A percentile compares a stretch with the other conserved stretches of the same genome.
These are phyloP conservation scores for Mamestra configurata DNA, from an alignment of 1,140 invertebrate species.

Conservation along the genomic window DNA sequence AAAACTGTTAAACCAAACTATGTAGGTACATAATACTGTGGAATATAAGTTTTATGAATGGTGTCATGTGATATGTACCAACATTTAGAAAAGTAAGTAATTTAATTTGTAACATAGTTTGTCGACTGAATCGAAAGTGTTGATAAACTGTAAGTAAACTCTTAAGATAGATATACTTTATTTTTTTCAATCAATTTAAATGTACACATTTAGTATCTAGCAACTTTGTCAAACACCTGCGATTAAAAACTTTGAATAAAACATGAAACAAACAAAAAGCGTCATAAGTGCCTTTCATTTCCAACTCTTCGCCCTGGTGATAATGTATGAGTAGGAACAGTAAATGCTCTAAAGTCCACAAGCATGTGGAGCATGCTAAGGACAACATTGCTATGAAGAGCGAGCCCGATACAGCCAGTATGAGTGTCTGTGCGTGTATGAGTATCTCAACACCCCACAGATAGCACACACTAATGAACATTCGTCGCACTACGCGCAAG, in stretches of 20 bases:
- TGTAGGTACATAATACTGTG: no score
- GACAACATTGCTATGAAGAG: no score
- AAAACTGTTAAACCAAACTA: no score
- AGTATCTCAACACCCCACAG: no score
- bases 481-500: no score
- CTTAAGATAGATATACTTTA: neutral
- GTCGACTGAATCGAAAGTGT: slow-evolving; percentile 1
- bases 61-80: neutral
- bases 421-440: no score
- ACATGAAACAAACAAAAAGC: neutral
- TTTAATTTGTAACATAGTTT: neutral
- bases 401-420: no score
- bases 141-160: neutral
- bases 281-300: neutral
- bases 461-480: no score
- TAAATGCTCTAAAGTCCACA: no score
- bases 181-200: neutral
- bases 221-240: neutral
- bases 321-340: no score
- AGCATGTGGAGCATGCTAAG: no score
- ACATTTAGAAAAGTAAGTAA: neutral
- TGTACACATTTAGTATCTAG: neutral
- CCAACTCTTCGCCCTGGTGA: neutral
- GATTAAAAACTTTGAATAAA: neutral
- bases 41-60: no score